Evolutionary conservation across 1,140 invertebrate species (phyloP).

Genomic region (Cyclargus thomasi): DNA sequence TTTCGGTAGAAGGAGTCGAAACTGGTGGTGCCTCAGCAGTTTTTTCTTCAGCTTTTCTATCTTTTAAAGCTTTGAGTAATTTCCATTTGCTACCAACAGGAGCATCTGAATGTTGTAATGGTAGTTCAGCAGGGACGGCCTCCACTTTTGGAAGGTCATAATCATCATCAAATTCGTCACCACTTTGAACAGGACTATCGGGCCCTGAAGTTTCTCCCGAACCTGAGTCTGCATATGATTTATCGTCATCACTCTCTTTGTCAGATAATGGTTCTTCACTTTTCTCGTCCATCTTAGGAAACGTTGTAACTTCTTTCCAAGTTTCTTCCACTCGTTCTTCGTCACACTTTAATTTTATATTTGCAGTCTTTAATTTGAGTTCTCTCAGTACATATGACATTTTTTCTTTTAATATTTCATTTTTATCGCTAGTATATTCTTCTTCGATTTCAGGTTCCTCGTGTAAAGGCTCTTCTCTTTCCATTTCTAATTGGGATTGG

Average conservation of each 20-base stretch:
- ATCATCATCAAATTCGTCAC: slow-evolving; percentile 82
- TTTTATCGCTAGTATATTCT: slow-evolving; percentile 73
- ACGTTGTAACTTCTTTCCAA: slow-evolving; percentile 71
- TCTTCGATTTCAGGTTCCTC: slow-evolving; percentile 77
- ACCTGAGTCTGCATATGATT: slow-evolving; percentile 72
- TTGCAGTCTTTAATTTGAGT: slow-evolving; percentile 80
- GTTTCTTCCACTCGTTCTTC: slow-evolving; percentile 56
- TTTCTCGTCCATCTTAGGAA: slow-evolving; percentile 56
- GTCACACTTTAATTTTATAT: slow-evolving; percentile 62
- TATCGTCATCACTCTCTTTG: slow-evolving; percentile 66
- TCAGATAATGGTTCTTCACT: slow-evolving; percentile 37
- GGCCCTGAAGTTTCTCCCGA: slow-evolving; percentile 91
- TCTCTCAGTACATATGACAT: slow-evolving; percentile 87
- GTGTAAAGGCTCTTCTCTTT: slow-evolving; percentile 77
- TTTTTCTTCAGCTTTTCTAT: slow-evolving; percentile 91
- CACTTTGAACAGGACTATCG: slow-evolving; percentile 84
- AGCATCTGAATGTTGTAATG: slow-evolving; percentile 70
- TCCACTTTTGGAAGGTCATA: slow-evolving; percentile 74
- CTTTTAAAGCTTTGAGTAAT: slow-evolving; percentile 90
- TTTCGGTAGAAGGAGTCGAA: slow-evolving; percentile 78
- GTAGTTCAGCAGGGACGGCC: slow-evolving; percentile 53
- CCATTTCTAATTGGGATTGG: slow-evolving; percentile 80
- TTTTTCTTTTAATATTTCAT: slow-evolving; percentile 83
- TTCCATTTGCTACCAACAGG: slow-evolving; percentile 91
- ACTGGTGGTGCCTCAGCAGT: slow-evolving; percentile 79